Evolutionary conservation across 92 coral and sea anemone genomes (phyloP), one percentile per base, ranked within the genome.

Genomic region (Blastomussa wellsi): DNA sequence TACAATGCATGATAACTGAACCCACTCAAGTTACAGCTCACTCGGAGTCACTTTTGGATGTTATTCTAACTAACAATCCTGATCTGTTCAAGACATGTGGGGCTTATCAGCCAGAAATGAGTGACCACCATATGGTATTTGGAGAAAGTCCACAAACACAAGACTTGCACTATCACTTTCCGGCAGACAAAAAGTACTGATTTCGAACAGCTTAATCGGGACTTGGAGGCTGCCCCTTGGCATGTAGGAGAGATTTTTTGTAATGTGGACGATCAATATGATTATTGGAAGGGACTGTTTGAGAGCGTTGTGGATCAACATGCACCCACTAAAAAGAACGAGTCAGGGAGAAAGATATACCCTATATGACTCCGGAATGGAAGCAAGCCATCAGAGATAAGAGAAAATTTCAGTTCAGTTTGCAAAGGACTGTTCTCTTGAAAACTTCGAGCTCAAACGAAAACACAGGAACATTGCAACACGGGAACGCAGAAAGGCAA

Each of bases 381-480:
- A n/a, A n/a, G n/a, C n/a, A n/a, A n/a, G n/a, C n/a, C n/a, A n/a
- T n/a, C n/a, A n/a, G n/a, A n/a, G n/a, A n/a, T n/a, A n/a, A n/a
- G n/a, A n/a, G n/a, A n/a, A n/a, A n/a, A n/a, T n/a, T n/a, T n/a
- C 91, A 14, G 78, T 85, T 72, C 88, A 78, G 82, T 91, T 91
- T 77, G 89, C 92, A n/a, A 88, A 88, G 82, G 33, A 88, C 73
- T 75, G 90, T 24, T 52, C 88, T 16, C 85, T 77, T 8, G 94
- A 81, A 19, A 88, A 85, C 82, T 76, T 73, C 14, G 92, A 91
- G 51, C 89, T 91, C 32, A 84, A 88, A 62, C 35, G 74, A 42
- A 91, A 88, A 53, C 60, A 84, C 60, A 82, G 94, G 78, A 91
- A 91, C 52, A 88, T 91, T 77, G 93, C 90, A 22, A 81, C 88